Percentiles rank a stretch among this genome's conserved stretches.
Evolutionary conservation across 2,797 vertebrate species (phyloP).

Genomic region (Coracias cyanogaster): DNA sequence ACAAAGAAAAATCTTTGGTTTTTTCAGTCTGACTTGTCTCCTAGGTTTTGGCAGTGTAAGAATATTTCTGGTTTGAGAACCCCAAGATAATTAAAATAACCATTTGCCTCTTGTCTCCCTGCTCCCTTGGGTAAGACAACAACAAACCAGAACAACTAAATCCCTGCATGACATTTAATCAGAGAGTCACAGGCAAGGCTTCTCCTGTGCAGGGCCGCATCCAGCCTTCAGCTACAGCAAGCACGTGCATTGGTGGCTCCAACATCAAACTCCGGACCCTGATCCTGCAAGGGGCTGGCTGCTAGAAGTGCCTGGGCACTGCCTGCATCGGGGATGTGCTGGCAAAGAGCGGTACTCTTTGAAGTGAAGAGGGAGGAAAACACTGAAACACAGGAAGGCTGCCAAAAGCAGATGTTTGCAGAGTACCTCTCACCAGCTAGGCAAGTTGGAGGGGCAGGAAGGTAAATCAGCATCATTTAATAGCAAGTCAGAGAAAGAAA

Average conservation of each 20-base stretch:
- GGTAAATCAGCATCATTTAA: background rate
- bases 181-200: background rate
- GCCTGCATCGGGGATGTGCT: fast-evolving
- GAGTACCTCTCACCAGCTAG: background rate
- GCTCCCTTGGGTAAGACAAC: background rate
- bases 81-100: background rate
- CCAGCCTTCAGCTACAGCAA: background rate
- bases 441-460: background rate
- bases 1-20: background rate
- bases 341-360: background rate
- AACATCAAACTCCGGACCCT: background rate
- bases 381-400: background rate
- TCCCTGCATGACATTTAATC: background rate
- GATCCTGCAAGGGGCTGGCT: fast-evolving
- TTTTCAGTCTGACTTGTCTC: background rate
- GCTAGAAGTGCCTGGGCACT: background rate
- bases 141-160: background rate
- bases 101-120: background rate
- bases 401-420: background rate
- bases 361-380: background rate
- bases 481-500: background rate
- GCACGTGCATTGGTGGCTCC: background rate
- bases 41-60: background rate
- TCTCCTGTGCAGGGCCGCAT: background rate
- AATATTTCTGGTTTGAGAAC: background rate